phyloP scores from a whole-genome alignment of 2,888 invertebrate genomes.

The Pterostichus niger region DNA sequence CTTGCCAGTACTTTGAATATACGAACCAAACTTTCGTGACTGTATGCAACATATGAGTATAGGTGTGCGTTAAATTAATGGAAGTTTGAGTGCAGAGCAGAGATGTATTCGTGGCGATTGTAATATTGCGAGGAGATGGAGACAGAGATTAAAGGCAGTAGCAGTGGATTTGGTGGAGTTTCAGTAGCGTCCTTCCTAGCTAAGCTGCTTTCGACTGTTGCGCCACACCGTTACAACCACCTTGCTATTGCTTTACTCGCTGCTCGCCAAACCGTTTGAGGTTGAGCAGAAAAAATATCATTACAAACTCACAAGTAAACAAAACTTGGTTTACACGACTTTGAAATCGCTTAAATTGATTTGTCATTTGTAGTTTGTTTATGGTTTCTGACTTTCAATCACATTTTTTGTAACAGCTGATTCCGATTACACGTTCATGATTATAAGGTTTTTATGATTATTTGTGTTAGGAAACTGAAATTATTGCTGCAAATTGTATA shows the following conservation, averaged over 20 bases:
- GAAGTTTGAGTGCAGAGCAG: neutral
- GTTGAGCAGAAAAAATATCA: slow-evolving; percentile 42
- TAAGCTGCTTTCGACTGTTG: slow-evolving; percentile 29
- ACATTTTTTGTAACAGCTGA: slow-evolving; percentile 22
- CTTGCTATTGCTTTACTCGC: neutral
- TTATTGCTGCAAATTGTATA: neutral
- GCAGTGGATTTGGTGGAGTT: too few species aligned
- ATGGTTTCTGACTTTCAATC: slow-evolving; percentile 20
- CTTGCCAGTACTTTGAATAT: slow-evolving; percentile 57
- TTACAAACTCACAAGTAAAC: slow-evolving; percentile 33
- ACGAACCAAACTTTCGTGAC: slow-evolving; percentile 54
- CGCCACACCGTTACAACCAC: neutral
- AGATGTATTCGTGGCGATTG: too few species aligned
- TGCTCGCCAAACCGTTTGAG: slow-evolving; percentile 49
- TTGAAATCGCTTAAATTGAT: slow-evolving; percentile 43
- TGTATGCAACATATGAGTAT: neutral
- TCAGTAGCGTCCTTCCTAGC: slow-evolving; percentile 5
- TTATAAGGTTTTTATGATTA: slow-evolving; percentile 8
- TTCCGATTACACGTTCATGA: neutral
- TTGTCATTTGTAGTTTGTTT: slow-evolving; percentile 45
- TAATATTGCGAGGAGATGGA: too few species aligned
- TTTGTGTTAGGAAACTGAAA: slow-evolving; percentile 25
- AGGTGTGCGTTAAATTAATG: neutral
- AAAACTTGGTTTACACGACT: slow-evolving; percentile 37
- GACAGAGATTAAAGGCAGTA: too few species aligned